Conservation (phyloP, 2,888 invertebrate species). For the Notodonta dromedarius region DNA sequence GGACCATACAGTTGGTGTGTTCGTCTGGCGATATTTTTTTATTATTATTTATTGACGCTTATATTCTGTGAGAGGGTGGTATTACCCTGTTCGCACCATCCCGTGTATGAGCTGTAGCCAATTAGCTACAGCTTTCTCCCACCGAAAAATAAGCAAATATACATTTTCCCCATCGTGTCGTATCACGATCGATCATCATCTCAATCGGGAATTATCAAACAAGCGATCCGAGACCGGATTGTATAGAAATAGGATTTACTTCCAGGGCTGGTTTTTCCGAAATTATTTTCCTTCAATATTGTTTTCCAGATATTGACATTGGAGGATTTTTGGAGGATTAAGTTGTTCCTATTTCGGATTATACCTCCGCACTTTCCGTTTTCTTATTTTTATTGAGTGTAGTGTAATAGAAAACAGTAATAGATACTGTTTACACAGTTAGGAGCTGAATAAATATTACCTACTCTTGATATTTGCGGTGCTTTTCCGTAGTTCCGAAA, state of each 20-base stretch:
- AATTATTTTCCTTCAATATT: background rate
- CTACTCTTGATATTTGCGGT: too few relatives aligned
- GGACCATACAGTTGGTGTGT: too few relatives aligned
- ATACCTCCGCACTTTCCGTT: background rate
- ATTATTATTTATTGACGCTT: too few relatives aligned
- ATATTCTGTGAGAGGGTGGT: too few relatives aligned
- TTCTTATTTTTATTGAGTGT: too few relatives aligned
- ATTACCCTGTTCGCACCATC: too few relatives aligned
- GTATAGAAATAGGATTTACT: background rate
- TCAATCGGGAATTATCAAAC: background rate
- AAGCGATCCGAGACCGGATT: background rate
- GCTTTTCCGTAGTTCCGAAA: too few relatives aligned
- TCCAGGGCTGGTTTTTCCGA: background rate
- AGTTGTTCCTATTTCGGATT: background rate
- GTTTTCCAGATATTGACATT: background rate
- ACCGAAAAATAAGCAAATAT: background rate
- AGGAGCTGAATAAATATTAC: too few relatives aligned
- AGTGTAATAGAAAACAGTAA: too few relatives aligned
- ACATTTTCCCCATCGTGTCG: background rate
- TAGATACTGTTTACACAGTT: too few relatives aligned
- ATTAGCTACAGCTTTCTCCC: background rate
- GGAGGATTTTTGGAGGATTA: background rate
- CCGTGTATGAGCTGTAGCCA: too few relatives aligned
- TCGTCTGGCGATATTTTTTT: too few relatives aligned
- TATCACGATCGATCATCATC: background rate